Conservation (phyloP, 1,140 invertebrate species). For the Bradysia coprophila region DNA sequence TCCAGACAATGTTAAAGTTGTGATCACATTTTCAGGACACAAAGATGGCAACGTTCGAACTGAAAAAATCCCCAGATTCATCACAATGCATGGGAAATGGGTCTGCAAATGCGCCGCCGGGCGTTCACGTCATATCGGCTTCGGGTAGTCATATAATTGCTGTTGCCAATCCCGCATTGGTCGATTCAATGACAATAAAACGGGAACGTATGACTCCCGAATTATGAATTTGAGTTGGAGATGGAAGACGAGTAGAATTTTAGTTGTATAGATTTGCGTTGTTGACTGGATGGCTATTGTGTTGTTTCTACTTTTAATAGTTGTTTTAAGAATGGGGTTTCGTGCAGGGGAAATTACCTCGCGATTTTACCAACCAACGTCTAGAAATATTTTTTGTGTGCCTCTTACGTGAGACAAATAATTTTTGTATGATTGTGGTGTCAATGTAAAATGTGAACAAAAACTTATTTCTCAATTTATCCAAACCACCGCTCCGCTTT, state of each 20-base stretch:
- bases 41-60: too few species aligned
- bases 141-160: constrained; percentile 73
- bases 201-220: constrained; percentile 16
- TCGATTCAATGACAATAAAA: constrained; percentile 15
- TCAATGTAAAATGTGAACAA: too few species aligned
- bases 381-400: too few species aligned
- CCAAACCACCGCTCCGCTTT: too few species aligned
- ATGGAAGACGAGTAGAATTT: not conserved
- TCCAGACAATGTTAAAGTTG: too few species aligned
- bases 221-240: not conserved
- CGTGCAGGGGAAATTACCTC: too few species aligned
- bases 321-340: not conserved
- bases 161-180: constrained; percentile 64
- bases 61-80: constrained; percentile 1
- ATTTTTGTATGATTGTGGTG: too few species aligned
- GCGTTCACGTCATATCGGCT: constrained; percentile 58
- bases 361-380: too few species aligned
- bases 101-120: constrained; percentile 12
- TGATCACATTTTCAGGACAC: too few species aligned
- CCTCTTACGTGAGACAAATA: too few species aligned
- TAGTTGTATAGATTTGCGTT: not conserved
- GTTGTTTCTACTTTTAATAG: not conserved
- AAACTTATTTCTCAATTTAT: too few species aligned
- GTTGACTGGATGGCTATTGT: not conserved
- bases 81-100: not conserved